Base-by-base conservation (phyloP, 2,113 vertebrate genomes). In the Ascaphus truei region DNA sequence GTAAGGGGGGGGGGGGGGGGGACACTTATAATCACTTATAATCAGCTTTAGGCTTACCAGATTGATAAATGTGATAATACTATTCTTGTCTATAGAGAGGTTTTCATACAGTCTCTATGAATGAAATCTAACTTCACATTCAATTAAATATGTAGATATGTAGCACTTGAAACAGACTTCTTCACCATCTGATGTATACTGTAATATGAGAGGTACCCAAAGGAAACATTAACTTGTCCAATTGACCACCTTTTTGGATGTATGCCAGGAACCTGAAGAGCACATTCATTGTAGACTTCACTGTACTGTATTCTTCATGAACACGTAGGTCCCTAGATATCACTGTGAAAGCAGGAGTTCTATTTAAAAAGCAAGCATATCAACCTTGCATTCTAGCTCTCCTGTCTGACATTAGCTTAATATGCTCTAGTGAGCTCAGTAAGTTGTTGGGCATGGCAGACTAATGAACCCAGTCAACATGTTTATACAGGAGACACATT, bases 401-500 rank as follows among this genome's bases (percentile, higher is more conserved):
- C n/a, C n/a, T n/a, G n/a, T 50, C 45, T 23, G 23, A 36, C 30
- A 34, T 31, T 29, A 34, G 30, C 30, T 33, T 63, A 34, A 50
- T 63, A 50, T 63, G 61, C 61, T 63, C 61, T 34, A 31, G 43
- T 36, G 61, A 63, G 29, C 61, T 26, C 61, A 51, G 30, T 48
- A 22, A 27, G 45, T 50, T 5, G 45, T 25, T 25, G 45, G 61
- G 61, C 61, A 51, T 26, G 12, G 30, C 45, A 50, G 45, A 63
- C 61, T 63, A 63, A 63, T 51, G 61, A 63, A 47, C 43, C 60
- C 22, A 50, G 61, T 25, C 41, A 51, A 51, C 45, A 36, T 63
- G 45, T 63, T 37, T 51, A 45, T 63, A 50, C 45, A 51, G 29
- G 61, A 63, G 45, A 63, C 45, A 63, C 22, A 63, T 50, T 63